phyloP scores from a whole-genome alignment of 2,113 vertebrate genomes.

The Asarcornis scutulata region DNA sequence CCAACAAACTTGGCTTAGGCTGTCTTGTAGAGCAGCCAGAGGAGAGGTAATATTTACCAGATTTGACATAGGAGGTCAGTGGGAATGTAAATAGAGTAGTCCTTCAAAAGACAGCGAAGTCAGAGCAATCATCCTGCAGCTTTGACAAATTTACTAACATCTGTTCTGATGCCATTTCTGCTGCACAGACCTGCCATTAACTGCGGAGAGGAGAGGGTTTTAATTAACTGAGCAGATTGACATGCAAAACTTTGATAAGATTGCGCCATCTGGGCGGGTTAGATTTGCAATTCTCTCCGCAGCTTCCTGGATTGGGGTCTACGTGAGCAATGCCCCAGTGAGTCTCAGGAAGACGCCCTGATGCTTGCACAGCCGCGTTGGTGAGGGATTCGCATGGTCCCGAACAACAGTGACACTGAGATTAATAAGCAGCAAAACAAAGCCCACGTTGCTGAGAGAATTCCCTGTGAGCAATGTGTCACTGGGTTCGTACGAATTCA shows the following conservation, averaged over 20 bases:
- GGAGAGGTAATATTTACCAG: constrained; percentile 21
- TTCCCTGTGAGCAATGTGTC: neutral
- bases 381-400: neutral
- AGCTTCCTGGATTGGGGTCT: neutral
- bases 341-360: neutral
- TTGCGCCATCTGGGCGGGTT: constrained; percentile 49
- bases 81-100: constrained; percentile 2
- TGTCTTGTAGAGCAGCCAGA: neutral
- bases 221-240: constrained; percentile 66
- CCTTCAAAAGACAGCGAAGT: neutral
- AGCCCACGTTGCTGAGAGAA: neutral
- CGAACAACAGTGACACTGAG: neutral
- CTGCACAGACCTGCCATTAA: constrained; percentile 57
- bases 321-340: neutral
- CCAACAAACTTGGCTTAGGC: neutral
- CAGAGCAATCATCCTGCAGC: constrained; percentile 18
- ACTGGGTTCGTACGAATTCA: accelerated
- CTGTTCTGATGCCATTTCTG: constrained; percentile 64
- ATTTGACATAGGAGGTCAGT: neutral
- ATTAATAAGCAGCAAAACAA: neutral
- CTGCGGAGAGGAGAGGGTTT: constrained; percentile 27
- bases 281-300: neutral
- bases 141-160: constrained; percentile 61
- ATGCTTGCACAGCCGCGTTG: neutral
- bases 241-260: constrained; percentile 34